A percentile compares a stretch with the other conserved stretches of the same genome.
phyloP scores from a whole-genome alignment of 2,113 vertebrate genomes.

The Tragelaphus scriptus region DNA sequence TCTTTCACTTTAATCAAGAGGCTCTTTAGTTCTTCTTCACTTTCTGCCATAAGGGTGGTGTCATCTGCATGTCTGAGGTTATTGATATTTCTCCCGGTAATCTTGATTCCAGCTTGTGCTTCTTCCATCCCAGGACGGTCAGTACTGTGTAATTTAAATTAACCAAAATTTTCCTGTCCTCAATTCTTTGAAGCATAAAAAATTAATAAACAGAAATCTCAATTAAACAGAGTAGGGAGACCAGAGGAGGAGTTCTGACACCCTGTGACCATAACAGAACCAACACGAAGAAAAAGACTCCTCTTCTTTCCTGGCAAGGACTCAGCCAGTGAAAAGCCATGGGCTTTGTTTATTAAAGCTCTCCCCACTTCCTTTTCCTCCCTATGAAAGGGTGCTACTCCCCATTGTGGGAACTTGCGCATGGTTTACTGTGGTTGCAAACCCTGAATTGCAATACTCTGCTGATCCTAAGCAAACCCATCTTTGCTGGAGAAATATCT shows the following conservation, averaged over 20 bases:
- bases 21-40: too few species aligned
- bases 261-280: neutral
- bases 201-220: neutral
- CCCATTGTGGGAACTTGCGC: neutral
- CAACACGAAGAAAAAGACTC: neutral
- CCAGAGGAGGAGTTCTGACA: neutral
- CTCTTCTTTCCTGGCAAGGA: neutral
- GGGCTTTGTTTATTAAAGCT: neutral
- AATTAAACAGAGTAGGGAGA: neutral
- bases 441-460: neutral
- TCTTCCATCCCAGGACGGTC: neutral
- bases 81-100: too few species aligned
- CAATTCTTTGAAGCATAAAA: neutral
- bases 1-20: too few species aligned
- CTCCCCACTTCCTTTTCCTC: neutral
- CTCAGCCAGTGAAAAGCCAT: neutral
- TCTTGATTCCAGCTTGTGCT: too few species aligned
- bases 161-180: neutral
- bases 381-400: neutral
- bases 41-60: too few species aligned
- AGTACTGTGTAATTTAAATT: conserved; percentile 4
- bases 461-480: neutral
- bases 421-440: neutral
- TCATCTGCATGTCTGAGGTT: too few species aligned
- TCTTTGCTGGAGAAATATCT: neutral